Percentiles rank a stretch among this genome's conserved stretches.
phyloP scores from a whole-genome alignment of 1,140 invertebrate species.

The Rhyzopertha dominica region DNA sequence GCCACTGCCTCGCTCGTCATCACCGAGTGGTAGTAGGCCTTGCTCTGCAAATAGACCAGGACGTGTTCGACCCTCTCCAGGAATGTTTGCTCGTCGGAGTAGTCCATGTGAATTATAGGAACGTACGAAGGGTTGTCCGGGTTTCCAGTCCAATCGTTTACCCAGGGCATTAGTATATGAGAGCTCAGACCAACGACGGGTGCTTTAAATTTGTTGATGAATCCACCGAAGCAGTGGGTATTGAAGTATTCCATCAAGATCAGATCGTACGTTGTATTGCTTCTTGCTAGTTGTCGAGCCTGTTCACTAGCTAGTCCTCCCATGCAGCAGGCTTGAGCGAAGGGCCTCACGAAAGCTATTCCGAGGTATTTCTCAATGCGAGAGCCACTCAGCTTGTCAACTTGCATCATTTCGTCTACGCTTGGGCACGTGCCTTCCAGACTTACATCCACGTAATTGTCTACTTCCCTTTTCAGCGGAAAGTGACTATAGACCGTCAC shows the following conservation, averaged over 20 bases:
- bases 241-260: constrained; percentile 61
- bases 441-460: constrained; percentile 26
- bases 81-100: constrained; percentile 52
- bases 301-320: neutral
- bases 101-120: constrained; percentile 48
- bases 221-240: constrained; percentile 57
- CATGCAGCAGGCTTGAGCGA: neutral
- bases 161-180: constrained; percentile 49
- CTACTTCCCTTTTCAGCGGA: constrained; percentile 18
- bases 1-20: neutral
- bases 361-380: neutral
- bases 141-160: constrained; percentile 47
- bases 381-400: neutral
- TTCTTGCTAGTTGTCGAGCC: too few species aligned
- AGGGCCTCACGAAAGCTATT: neutral
- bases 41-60: constrained; percentile 2
- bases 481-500: constrained; percentile 53
- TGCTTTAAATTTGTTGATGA: constrained; percentile 50
- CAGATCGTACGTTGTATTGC: constrained; percentile 53
- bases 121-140: constrained; percentile 56
- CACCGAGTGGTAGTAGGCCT: constrained; percentile 8
- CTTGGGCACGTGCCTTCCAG: too few species aligned
- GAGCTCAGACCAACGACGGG: constrained; percentile 55
- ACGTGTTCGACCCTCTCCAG: constrained; percentile 46
- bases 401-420: neutral